phyloP scores from a whole-genome alignment of 2,797 vertebrate species.

The Alectoris magna region DNA sequence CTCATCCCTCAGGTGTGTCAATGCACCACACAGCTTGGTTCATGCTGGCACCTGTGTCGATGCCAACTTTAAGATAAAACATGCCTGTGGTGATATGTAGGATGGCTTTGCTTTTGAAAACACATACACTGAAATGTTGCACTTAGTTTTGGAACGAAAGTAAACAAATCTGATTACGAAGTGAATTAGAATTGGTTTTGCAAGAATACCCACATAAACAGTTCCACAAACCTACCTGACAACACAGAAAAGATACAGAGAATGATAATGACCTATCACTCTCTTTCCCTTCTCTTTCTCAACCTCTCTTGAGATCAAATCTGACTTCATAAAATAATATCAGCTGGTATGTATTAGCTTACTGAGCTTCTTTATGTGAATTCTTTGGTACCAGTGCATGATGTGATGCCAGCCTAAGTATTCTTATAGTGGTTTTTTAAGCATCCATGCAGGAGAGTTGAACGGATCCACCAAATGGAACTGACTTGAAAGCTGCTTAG shows the following conservation, averaged over 20 bases:
- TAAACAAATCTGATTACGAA: slow-evolving; percentile 8
- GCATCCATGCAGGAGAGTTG: not conserved
- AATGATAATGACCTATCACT: not conserved
- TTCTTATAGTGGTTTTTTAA: not conserved
- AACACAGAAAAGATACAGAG: not conserved
- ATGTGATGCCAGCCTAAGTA: not conserved
- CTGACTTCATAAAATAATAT: slow-evolving; percentile 4
- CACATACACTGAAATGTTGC: not conserved
- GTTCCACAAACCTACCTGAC: not conserved
- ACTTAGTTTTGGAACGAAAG: not conserved
- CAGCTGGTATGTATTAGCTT: not conserved
- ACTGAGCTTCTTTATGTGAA: not conserved
- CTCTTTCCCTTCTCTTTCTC: slow-evolving; percentile 16
- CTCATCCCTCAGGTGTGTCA: too few species aligned
- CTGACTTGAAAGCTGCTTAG: not conserved
- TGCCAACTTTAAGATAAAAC: not conserved
- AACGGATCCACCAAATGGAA: not conserved
- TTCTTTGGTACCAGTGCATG: not conserved
- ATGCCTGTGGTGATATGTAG: not conserved
- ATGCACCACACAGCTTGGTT: too few species aligned
- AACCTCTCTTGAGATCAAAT: slow-evolving; percentile 18
- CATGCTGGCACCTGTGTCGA: not conserved
- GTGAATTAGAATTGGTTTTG: slow-evolving; percentile 33
- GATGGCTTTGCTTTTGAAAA: not conserved
- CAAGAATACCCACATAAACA: not conserved